Percentiles rank a stretch among this genome's conserved stretches.
Evolutionary conservation across 2,113 vertebrate genomes (phyloP).

Genomic region (Plecotus auritus): DNA sequence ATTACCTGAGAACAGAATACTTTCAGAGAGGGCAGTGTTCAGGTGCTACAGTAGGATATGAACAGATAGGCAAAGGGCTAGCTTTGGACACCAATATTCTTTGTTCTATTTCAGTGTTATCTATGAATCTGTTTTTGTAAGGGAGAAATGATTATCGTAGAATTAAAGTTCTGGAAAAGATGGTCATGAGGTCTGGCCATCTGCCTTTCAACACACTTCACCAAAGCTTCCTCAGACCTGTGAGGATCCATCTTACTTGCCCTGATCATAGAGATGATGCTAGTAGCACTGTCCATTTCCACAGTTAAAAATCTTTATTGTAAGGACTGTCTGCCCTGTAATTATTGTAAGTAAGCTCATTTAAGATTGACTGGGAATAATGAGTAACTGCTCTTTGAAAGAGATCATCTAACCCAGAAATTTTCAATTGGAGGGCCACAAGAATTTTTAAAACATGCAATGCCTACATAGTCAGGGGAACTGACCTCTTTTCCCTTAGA

Average conservation of each 20-base stretch:
- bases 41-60: neutral
- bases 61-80: neutral
- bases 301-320: neutral
- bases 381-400: neutral
- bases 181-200: neutral
- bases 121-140: conserved; percentile 3
- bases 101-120: neutral
- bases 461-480: neutral
- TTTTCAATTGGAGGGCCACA: neutral
- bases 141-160: neutral
- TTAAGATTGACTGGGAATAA: neutral
- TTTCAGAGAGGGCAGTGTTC: neutral
- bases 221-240: neutral
- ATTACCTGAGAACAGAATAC: neutral
- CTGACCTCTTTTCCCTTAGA: neutral
- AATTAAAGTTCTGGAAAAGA: conserved; percentile 15
- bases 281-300: neutral
- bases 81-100: neutral
- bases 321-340: neutral
- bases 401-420: neutral
- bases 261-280: neutral
- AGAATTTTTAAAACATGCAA: neutral
- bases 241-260: neutral
- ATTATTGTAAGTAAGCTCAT: neutral
- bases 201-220: neutral